Percentiles rank a stretch among this genome's conserved stretches.
phyloP scores from a whole-genome alignment of 2,888 invertebrate genomes.

The Epistrophella euchroma region DNA sequence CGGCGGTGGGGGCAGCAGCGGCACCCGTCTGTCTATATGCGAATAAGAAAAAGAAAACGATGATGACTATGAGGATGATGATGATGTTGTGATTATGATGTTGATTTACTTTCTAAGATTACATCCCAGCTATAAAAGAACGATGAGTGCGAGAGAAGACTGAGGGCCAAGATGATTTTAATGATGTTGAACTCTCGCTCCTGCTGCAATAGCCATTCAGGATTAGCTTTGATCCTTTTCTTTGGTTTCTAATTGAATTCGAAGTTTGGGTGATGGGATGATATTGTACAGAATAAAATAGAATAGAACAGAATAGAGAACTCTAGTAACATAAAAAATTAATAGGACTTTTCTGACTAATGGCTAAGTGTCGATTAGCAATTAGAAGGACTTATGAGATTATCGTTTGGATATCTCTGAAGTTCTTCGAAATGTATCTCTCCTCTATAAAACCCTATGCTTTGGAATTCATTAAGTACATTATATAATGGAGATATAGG shows the following conservation, averaged over 20 bases:
- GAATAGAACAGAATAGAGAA: neutral
- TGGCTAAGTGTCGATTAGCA: conserved; percentile 74
- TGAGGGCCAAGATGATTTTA: conserved; percentile 41
- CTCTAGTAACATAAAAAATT: conserved; percentile 57
- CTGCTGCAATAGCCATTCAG: conserved; percentile 59
- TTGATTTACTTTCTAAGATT: conserved; percentile 64
- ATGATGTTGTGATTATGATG: conserved; percentile 37
- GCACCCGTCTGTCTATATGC: neutral
- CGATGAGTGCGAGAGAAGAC: conserved; percentile 26
- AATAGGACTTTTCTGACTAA: conserved; percentile 67
- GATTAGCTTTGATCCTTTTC: conserved; percentile 74
- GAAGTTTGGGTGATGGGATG: conserved; percentile 45
- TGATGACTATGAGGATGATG: conserved; percentile 30
- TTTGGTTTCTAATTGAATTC: conserved; percentile 72
- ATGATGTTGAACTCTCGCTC: conserved; percentile 33
- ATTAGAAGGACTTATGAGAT: conserved; percentile 70
- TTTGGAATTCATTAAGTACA: neutral
- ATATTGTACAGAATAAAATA: neutral
- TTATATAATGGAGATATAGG: neutral
- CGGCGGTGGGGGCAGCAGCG: neutral
- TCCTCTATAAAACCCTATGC: neutral
- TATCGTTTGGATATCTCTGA: conserved; percentile 38
- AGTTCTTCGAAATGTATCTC: conserved; percentile 6
- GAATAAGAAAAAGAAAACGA: conserved; percentile 1
- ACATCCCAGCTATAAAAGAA: conserved; percentile 22